These are phyloP conservation scores for Eristalis pertinax DNA, from an alignment of 2,888 invertebrate species.

Conservation along the genomic window DNA sequence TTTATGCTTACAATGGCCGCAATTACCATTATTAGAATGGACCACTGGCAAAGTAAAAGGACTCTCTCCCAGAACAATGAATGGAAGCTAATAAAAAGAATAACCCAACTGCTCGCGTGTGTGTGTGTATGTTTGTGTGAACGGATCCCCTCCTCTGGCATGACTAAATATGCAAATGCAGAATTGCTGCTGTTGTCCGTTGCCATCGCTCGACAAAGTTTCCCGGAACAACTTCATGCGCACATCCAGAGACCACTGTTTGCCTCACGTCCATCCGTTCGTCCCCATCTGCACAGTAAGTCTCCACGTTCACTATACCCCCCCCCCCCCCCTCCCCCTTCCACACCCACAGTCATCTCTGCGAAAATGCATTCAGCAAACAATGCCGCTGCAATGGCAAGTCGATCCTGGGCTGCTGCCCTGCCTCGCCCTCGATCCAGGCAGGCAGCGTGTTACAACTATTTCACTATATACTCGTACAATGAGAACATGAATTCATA, in stretches of 20 bases:
- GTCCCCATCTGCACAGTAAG: neutral
- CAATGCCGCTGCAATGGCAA: constrained; percentile 40
- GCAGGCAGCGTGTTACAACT: constrained; percentile 22
- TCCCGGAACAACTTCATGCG: constrained; percentile 28
- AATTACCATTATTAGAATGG: constrained; percentile 52
- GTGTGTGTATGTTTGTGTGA: neutral
- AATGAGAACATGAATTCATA: constrained; percentile 58
- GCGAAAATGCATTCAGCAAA: constrained; percentile 43
- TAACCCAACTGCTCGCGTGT: neutral
- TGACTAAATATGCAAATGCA: constrained; percentile 40
- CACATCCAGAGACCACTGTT: constrained; percentile 27
- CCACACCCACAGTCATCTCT: neutral
- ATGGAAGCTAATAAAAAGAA: constrained; percentile 34
- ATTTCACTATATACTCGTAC: constrained; percentile 28
- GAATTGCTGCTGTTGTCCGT: constrained; percentile 53
- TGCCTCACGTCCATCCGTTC: neutral
- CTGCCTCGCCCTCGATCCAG: neutral
- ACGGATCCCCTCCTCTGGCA: neutral
- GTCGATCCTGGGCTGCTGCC: neutral
- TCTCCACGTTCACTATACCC: neutral
- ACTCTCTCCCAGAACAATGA: constrained; percentile 32
- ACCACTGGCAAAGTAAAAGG: constrained; percentile 18
- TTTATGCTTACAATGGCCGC: constrained; percentile 43
- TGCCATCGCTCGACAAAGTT: constrained; percentile 44
- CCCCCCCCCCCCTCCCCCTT: neutral